Evolutionary conservation across 2,113 vertebrate species (phyloP).

Genomic region (Scolopax mira): DNA sequence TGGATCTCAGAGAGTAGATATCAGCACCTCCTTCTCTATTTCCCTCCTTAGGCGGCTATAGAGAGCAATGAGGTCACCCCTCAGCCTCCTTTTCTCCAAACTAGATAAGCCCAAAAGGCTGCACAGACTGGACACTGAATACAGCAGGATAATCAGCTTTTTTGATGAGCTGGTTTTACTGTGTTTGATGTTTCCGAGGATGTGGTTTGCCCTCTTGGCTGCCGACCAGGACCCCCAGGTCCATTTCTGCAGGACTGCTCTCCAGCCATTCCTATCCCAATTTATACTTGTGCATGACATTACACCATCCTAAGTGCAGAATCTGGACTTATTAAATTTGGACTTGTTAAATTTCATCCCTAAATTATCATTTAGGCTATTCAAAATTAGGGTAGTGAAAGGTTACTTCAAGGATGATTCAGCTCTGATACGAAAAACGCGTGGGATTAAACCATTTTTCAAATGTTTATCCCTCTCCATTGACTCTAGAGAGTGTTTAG

Average conservation of each 20-base stretch:
- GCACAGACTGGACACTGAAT: accelerated
- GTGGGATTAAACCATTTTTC: not conserved
- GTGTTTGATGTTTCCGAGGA: not conserved
- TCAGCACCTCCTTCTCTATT: not conserved
- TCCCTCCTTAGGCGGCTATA: not conserved
- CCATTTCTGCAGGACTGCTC: not conserved
- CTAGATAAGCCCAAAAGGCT: not conserved
- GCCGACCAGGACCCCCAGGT: too few species aligned
- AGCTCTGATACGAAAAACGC: not conserved
- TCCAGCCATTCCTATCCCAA: not conserved
- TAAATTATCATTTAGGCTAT: not conserved
- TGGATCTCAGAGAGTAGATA: not conserved
- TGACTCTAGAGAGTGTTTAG: not conserved
- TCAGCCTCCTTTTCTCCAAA: not conserved
- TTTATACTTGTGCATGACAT: not conserved
- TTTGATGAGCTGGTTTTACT: not conserved
- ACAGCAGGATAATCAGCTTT: not conserved
- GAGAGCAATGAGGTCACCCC: not conserved
- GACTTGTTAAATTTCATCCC: not conserved
- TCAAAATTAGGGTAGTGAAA: not conserved
- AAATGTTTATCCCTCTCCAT: not conserved
- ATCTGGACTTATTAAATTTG: not conserved
- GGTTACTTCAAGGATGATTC: not conserved
- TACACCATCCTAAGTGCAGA: not conserved
- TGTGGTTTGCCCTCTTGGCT: not conserved